phyloP scores from a whole-genome alignment of 1,140 invertebrate genomes.

The Drosophila tropicalis region DNA sequence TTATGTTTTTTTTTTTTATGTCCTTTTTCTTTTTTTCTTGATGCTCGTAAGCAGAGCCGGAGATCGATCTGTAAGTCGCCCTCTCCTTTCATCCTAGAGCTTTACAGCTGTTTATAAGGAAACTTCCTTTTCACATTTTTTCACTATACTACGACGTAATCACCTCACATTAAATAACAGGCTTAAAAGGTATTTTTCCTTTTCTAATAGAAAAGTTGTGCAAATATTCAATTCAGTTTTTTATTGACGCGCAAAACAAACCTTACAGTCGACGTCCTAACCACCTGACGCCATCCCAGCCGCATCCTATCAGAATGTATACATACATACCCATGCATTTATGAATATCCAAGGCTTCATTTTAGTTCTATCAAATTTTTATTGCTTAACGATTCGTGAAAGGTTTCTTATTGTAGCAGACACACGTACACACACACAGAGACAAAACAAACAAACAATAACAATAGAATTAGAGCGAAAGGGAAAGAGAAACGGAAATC shows the following conservation, averaged over 20 bases:
- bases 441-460: conserved; percentile 34
- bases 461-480: background rate
- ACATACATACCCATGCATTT: background rate
- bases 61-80: no score
- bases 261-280: no score
- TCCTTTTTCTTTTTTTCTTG: background rate
- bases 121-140: conserved; percentile 4
- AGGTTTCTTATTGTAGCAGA: conserved; percentile 35
- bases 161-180: no score
- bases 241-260: conserved; percentile 37
- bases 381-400: conserved; percentile 50
- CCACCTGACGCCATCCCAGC: background rate
- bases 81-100: no score
- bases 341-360: conserved; percentile 37
- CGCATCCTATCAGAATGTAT: no score
- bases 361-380: conserved; percentile 45
- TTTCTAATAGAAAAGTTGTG: conserved; percentile 26
- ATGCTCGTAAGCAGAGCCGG: no score
- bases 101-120: no score
- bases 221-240: conserved; percentile 54
- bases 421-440: background rate
- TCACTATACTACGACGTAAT: conserved; percentile 38
- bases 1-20: conserved; percentile 22
- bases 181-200: no score
- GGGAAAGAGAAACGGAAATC: conserved; percentile 3